Evolutionary conservation across 2,113 vertebrate species (phyloP), one percentile per base, ranked within the genome.

Genomic region (Mungos mungo): DNA sequence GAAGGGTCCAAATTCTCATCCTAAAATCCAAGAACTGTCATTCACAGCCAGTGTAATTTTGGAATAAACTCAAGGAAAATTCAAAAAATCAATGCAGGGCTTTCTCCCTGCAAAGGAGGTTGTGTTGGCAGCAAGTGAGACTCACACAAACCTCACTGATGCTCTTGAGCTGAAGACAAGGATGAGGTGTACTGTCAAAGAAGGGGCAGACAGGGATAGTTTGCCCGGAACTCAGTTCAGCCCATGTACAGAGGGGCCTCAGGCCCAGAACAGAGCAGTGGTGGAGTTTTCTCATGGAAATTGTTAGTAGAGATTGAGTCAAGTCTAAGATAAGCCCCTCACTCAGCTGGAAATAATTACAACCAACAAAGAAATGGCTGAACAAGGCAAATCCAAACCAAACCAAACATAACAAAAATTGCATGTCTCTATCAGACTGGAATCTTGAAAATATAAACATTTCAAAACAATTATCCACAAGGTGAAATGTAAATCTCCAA

Each of bases 191-290:
- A 38, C 14, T 54, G 45, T 7, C 9, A 12, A 4, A 1, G 4
- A 7, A 13, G 14, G 12, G 29, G 29, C 45, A n/a, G 31, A 16
- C 3, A 12, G 5, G 12, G 0, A 10, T 33, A 12, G 6, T 21
- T 27, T 3, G 16, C 19, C 13, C 54, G 5, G 25, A 84, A 54
- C 2, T n/a, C 60, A 29, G 27, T 4, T 88, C 19, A 38, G 0
- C 0, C 0, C 23, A 35, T 52, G 35, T 29, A 7, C 10, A 4
- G 12, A 1, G 9, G 31, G 66, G 5, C 3, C 27, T 60, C 25
- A 9, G 9, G 47, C n/a, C 8, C 13, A 50, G 25, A 19, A 12
- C 25, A 14, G 69, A 81, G 27, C 38, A 21, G 0, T 1, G 16
- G 9, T 31, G 11, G 3, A 31, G 27, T 57, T 63, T 82, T 7